phyloP scores from a whole-genome alignment of 1,140 invertebrate species.

The Temnothorax curvispinosus region DNA sequence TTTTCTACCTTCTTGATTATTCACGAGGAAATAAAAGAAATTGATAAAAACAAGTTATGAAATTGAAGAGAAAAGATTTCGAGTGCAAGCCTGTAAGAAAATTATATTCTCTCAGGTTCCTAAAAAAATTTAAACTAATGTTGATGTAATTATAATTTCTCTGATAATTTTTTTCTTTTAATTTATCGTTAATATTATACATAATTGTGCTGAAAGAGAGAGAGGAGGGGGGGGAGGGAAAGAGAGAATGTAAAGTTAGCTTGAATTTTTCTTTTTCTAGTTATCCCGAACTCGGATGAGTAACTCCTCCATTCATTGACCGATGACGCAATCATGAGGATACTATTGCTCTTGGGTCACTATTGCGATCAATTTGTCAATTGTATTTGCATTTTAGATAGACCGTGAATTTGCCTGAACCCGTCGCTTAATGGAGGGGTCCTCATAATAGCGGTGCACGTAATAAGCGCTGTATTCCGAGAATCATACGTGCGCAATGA shows the following conservation, averaged over 20 bases:
- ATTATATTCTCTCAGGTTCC: no score
- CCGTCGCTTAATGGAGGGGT: not conserved
- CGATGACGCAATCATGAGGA: constrained; percentile 56
- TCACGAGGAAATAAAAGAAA: not conserved
- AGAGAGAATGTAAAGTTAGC: not conserved
- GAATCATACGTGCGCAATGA: constrained; percentile 39
- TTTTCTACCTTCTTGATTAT: not conserved
- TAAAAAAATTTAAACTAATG: no score
- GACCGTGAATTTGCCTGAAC: constrained; percentile 30
- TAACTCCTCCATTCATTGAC: constrained; percentile 31
- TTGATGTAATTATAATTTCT: not conserved
- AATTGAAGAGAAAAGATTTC: not conserved
- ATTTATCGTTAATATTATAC: no score
- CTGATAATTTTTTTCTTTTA: not conserved
- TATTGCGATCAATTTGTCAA: constrained; percentile 22
- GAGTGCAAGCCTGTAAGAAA: not conserved
- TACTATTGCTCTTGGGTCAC: constrained; percentile 30
- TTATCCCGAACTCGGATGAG: not conserved
- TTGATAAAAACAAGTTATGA: not conserved
- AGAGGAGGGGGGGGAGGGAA: no score
- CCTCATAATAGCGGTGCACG: constrained; percentile 4
- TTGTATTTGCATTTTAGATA: constrained; percentile 43
- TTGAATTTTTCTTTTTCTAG: not conserved
- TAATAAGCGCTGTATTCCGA: constrained; percentile 25
- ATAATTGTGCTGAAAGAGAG: no score